phyloP scores from a whole-genome alignment of 2,797 vertebrate species.

The Leptatherina wallacei region DNA sequence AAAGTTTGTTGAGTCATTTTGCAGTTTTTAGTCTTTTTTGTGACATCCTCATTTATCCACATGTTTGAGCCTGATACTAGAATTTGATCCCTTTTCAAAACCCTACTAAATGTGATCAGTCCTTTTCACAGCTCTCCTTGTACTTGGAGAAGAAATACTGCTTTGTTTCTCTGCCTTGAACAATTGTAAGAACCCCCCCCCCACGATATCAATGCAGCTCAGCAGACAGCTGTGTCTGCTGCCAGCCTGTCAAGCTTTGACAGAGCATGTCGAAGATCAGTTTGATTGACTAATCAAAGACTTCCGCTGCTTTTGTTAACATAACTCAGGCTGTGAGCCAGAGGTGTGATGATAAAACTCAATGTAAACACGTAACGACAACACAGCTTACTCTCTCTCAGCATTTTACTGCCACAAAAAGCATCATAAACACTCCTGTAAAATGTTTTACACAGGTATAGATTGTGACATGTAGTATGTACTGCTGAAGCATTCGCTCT shows the following conservation, averaged over 20 bases:
- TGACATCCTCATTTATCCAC: not conserved
- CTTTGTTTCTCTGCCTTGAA: conserved; percentile 45
- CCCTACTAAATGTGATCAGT: conserved; percentile 22
- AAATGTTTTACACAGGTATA: not conserved
- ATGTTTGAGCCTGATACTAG: conserved; percentile 8
- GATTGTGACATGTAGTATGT: not conserved
- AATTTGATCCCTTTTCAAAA: not conserved
- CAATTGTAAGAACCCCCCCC: conserved; percentile 32
- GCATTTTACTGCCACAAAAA: conserved; percentile 7
- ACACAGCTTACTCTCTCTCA: conserved; percentile 9
- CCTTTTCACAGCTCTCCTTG: conserved; percentile 45
- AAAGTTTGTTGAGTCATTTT: not conserved
- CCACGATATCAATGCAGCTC: conserved; percentile 8
- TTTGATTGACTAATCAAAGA: conserved; percentile 68
- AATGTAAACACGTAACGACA: conserved; percentile 26
- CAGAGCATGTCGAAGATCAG: conserved; percentile 40
- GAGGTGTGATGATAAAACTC: conserved; percentile 26
- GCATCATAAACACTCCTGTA: conserved; percentile 3
- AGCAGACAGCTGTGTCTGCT: conserved; percentile 52
- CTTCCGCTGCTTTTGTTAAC: conserved; percentile 56
- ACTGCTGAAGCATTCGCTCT: not conserved
- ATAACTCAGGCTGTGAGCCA: conserved; percentile 43
- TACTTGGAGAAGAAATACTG: conserved; percentile 18
- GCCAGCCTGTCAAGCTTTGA: conserved; percentile 38
- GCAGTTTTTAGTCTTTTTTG: not conserved